phyloP scores from a whole-genome alignment of 2,888 invertebrate species.

The Epinotia demarniana region DNA sequence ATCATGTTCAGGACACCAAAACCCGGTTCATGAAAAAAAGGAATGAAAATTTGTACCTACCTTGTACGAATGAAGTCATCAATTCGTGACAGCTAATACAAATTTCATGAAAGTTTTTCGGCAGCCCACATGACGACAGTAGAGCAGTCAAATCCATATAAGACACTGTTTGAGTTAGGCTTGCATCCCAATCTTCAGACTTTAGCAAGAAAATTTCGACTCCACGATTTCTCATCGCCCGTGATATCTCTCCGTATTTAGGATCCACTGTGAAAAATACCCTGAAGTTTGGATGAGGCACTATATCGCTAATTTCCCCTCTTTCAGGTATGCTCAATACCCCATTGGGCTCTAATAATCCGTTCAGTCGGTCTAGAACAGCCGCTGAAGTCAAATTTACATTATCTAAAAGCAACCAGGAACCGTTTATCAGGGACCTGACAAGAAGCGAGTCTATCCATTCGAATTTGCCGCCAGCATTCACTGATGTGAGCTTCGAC shows the following conservation, averaged over 20 bases:
- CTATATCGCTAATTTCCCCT: constrained; percentile 91
- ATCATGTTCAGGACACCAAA: not conserved
- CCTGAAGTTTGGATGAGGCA: constrained; percentile 95
- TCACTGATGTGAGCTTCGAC: constrained; percentile 85
- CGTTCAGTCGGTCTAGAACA: constrained; percentile 98
- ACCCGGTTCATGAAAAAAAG: not conserved
- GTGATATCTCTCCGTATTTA: constrained; percentile 97
- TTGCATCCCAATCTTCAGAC: constrained; percentile 65
- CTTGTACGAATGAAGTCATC: constrained; percentile 76
- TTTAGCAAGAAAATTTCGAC: constrained; percentile 90
- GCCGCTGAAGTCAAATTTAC: constrained; percentile 98
- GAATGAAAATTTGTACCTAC: constrained; percentile 57
- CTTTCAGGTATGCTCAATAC: constrained; percentile 95
- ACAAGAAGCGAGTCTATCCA: constrained; percentile 96
- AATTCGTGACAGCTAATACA: constrained; percentile 72
- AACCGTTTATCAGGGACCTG: constrained; percentile 92
- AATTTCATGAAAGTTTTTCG: constrained; percentile 66
- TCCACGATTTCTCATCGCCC: constrained; percentile 99
- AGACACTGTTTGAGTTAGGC: constrained; percentile 68
- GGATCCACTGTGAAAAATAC: constrained; percentile 98
- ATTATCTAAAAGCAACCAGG: constrained; percentile 95
- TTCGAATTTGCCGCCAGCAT: constrained; percentile 95
- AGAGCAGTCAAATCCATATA: constrained; percentile 76
- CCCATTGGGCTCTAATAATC: constrained; percentile 96
- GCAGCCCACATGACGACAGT: constrained; percentile 73